A percentile compares a stretch with the other conserved stretches of the same genome.
Conservation (phyloP, 2,888 invertebrate species). For the Patella pellucida region DNA sequence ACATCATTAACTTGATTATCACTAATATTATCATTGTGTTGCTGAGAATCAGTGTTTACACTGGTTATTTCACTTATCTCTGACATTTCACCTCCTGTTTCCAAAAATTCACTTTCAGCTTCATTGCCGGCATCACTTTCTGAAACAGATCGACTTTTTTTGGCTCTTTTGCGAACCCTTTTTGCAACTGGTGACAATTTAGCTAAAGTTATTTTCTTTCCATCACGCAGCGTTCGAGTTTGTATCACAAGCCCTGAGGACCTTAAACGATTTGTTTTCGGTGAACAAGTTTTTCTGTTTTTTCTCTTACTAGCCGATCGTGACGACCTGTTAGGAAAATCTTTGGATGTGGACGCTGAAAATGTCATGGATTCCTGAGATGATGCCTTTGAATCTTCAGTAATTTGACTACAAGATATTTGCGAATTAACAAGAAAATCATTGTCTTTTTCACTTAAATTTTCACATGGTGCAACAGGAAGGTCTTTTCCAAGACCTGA, state of each 20-base stretch:
- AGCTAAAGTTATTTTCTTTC: background rate
- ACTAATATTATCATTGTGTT: constrained; percentile 9
- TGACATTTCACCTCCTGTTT: background rate
- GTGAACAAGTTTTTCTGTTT: constrained; percentile 11
- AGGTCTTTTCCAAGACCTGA: background rate
- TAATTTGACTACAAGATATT: background rate
- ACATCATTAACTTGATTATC: constrained; percentile 11
- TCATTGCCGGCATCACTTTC: background rate
- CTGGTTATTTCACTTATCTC: background rate
- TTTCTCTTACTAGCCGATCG: constrained; percentile 3
- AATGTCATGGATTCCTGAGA: background rate
- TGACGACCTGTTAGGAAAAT: background rate
- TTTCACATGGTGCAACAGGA: background rate
- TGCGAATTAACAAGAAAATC: background rate
- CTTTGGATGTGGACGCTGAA: background rate
- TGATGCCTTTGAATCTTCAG: background rate
- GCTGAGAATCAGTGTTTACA: constrained; percentile 13
- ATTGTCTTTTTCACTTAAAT: background rate
- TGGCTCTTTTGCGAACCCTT: background rate
- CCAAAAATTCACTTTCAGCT: background rate
- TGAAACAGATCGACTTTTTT: background rate
- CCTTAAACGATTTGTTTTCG: constrained; percentile 14
- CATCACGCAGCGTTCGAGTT: constrained; percentile 6
- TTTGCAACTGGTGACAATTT: background rate
- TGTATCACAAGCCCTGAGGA: constrained; percentile 20